These are phyloP conservation scores for Idaea aversata DNA, from an alignment of 2,888 invertebrate species.

Conservation along the genomic window DNA sequence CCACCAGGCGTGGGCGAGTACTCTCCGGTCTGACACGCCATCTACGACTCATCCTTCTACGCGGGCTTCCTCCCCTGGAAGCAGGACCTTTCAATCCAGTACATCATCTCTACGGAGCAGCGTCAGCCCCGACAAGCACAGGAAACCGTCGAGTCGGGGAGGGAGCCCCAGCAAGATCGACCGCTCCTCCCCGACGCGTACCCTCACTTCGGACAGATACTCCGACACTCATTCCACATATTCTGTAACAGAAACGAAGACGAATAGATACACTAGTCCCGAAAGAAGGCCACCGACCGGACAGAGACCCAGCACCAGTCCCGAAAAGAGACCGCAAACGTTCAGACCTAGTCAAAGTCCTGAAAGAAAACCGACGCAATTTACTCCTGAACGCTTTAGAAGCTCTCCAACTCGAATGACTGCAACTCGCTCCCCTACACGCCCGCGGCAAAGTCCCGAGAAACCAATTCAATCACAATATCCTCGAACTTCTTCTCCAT, in stretches of 20 bases:
- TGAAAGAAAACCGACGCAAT: slow-evolving; percentile 34
- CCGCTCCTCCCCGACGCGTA: slow-evolving; percentile 56
- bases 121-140: slow-evolving; percentile 70
- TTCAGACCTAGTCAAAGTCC: slow-evolving; percentile 45
- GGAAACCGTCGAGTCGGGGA: slow-evolving; percentile 60
- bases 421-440: background rate
- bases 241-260: slow-evolving; percentile 48
- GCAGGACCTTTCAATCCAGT: slow-evolving; percentile 75
- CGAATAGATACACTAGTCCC: slow-evolving; percentile 44
- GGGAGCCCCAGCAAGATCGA: slow-evolving; percentile 55
- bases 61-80: slow-evolving; percentile 79
- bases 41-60: slow-evolving; percentile 70
- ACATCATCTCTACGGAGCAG: slow-evolving; percentile 78
- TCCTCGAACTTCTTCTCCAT: slow-evolving; percentile 13
- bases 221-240: slow-evolving; percentile 50
- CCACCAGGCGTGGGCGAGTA: slow-evolving; percentile 88
- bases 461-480: background rate
- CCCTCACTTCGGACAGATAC: slow-evolving; percentile 45
- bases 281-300: slow-evolving; percentile 49
- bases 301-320: slow-evolving; percentile 51
- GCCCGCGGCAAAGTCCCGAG: background rate
- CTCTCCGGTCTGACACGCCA: slow-evolving; percentile 84
- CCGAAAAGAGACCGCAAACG: slow-evolving; percentile 49
- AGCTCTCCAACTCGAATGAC: slow-evolving; percentile 13
- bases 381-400: slow-evolving; percentile 20